These are phyloP conservation scores for Nautilus pompilius DNA, from an alignment of 1,140 invertebrate genomes.

Conservation along the genomic window DNA sequence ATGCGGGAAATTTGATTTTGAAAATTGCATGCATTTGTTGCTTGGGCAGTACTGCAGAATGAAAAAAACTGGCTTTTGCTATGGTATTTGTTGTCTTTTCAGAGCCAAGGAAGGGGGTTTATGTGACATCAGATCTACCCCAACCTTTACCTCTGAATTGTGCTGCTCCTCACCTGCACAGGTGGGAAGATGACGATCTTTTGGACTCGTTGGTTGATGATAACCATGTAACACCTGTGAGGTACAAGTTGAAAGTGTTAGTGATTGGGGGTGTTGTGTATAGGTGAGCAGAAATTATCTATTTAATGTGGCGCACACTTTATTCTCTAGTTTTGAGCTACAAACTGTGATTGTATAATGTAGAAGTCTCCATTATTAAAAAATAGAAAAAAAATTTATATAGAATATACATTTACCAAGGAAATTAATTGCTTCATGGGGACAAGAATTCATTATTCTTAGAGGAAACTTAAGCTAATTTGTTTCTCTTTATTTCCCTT, in stretches of 20 bases:
- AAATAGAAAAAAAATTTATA: too few species aligned
- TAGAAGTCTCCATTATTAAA: too few species aligned
- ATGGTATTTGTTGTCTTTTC: not conserved
- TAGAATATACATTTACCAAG: too few species aligned
- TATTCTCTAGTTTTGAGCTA: too few species aligned
- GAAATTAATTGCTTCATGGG: too few species aligned
- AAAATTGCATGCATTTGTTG: too few species aligned
- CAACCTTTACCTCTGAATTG: conserved; percentile 29
- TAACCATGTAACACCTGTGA: not conserved
- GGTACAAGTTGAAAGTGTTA: conserved; percentile 29
- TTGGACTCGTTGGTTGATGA: conserved; percentile 12
- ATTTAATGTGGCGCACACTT: too few species aligned
- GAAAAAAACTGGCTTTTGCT: conserved; percentile 12
- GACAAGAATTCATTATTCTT: too few species aligned
- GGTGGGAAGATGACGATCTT: conserved; percentile 12
- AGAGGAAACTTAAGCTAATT: too few species aligned
- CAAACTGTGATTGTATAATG: too few species aligned
- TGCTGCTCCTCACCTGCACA: conserved; percentile 31
- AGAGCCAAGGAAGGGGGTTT: not conserved
- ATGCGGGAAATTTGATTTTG: too few species aligned
- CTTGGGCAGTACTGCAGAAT: conserved; percentile 9
- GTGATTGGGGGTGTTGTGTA: conserved; percentile 35
- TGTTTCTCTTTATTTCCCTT: too few species aligned
- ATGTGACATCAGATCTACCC: conserved; percentile 13
- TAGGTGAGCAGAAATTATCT: conserved; percentile 21